Base-by-base conservation (phyloP, 1,140 invertebrate genomes). In the Calephelis nemesis region DNA sequence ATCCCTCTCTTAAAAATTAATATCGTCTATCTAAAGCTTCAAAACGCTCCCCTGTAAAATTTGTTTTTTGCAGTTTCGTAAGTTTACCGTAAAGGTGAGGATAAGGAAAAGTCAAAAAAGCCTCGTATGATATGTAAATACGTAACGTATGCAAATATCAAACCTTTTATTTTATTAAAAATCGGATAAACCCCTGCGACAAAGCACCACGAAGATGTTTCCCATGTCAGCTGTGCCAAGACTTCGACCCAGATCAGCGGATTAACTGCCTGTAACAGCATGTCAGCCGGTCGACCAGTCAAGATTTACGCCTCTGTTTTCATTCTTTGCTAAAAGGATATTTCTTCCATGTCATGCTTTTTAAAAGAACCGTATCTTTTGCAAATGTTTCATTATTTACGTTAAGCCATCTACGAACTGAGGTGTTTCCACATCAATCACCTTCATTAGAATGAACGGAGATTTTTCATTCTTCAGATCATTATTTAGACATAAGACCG, bases 201-300 rank as follows among this genome's bases (percentile, higher is more conserved):
- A 60, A 60, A 60, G 54, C 54, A 62, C 50, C 68, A 40, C 49
- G 65, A 19, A 54, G 40, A 66, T n/a, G 49, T 69, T 39, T 67
- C 62, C 68, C 64, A 69, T 70, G 68, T 73, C 65, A 70, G 64
- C 60, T 73, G 76, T 79, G 72, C 72, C 79, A 75, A 69, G 73
- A 73, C 75, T 77, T 77, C 74, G 85, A 82, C 83, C 83, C 84
- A 78, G 79, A 83, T 88, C 85, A 84, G 74, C 74, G 81, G 86
- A 87, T 87, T 88, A 87, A 87, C 82, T 85, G 84, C 76, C 81
- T 84, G 84, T 85, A 87, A 87, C 84, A 84, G 75, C 80, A 74
- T 85, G 82, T 87, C 82, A 85, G 76, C 79, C 78, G 77, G 78
- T 79, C 78, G 77, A 75, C 75, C 76, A 77, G 74, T 74, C 73